phyloP scores from a whole-genome alignment of 2,888 invertebrate genomes.

The Chesias legatella region DNA sequence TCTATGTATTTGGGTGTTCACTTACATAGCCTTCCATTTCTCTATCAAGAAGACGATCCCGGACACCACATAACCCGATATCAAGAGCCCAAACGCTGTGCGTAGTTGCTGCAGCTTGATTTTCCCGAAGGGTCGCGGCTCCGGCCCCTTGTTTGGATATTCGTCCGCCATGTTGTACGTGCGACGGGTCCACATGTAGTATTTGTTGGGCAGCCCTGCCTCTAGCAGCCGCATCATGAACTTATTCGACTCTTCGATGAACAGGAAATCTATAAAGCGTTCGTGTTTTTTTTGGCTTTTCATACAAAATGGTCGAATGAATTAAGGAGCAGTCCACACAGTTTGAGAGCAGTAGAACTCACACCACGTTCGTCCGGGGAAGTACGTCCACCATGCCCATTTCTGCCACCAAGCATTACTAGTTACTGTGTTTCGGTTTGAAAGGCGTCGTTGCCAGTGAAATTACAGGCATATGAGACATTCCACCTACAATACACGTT shows the following conservation, averaged over 20 bases:
- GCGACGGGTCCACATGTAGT: conserved; percentile 47
- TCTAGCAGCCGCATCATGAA: conserved; percentile 42
- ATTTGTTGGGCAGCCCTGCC: conserved; percentile 45
- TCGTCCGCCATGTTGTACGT: conserved; percentile 30
- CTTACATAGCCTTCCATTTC: conserved; percentile 24
- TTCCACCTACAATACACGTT: too few species aligned
- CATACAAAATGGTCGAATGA: background rate
- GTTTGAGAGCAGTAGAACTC: too few species aligned
- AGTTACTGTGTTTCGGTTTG: too few species aligned
- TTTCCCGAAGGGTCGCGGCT: conserved; percentile 33
- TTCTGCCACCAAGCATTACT: too few species aligned
- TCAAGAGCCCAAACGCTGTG: conserved; percentile 37
- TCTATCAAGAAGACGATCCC: conserved; percentile 37
- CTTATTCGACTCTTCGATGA: conserved; percentile 33
- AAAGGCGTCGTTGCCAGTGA: too few species aligned
- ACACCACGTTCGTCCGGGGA: too few species aligned
- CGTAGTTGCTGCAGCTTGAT: conserved; percentile 34
- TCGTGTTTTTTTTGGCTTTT: background rate
- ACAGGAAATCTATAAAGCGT: conserved; percentile 42
- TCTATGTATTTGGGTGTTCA: too few species aligned
- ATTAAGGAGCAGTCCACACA: too few species aligned
- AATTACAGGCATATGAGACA: too few species aligned
- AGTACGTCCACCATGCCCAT: too few species aligned
- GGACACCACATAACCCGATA: conserved; percentile 37
- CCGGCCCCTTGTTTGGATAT: conserved; percentile 8